A percentile compares a stretch with the other conserved stretches of the same genome.
Conservation (phyloP, 2,113 vertebrate genomes). For the Cathartes aura region DNA sequence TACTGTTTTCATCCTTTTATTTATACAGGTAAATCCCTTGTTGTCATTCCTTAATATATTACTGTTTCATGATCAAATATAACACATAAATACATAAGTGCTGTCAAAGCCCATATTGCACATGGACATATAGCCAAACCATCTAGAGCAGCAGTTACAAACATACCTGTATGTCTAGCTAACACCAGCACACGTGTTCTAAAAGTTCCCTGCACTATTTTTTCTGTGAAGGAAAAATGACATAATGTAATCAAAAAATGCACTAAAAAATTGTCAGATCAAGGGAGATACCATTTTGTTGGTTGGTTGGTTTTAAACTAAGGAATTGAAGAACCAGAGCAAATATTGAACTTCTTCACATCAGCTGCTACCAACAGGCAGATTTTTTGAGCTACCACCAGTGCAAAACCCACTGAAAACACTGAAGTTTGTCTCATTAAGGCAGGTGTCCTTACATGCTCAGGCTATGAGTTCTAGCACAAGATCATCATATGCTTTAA, state of each 20-base stretch:
- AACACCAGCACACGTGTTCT: background rate
- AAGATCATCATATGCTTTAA: background rate
- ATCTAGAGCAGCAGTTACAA: background rate
- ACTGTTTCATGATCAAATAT: conserved; percentile 15
- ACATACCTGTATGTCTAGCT: background rate
- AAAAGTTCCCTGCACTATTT: background rate
- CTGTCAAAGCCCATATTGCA: background rate
- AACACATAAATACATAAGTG: background rate
- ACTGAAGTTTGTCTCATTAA: background rate
- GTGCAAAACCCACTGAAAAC: background rate
- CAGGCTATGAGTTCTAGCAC: background rate
- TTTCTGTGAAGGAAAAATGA: background rate
- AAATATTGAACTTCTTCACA: background rate
- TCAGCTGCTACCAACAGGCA: background rate
- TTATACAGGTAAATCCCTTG: background rate
- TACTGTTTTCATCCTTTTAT: background rate
- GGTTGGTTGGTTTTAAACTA: background rate
- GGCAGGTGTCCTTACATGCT: background rate
- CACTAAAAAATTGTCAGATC: background rate
- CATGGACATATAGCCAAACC: background rate
- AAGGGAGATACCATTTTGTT: background rate
- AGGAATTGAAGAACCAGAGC: background rate
- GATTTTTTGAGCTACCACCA: background rate
- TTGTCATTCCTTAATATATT: conserved; percentile 48
- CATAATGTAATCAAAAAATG: background rate